These are phyloP conservation scores for Ascaphus truei DNA, from an alignment of 2,113 vertebrate genomes.

Conservation along the genomic window DNA sequence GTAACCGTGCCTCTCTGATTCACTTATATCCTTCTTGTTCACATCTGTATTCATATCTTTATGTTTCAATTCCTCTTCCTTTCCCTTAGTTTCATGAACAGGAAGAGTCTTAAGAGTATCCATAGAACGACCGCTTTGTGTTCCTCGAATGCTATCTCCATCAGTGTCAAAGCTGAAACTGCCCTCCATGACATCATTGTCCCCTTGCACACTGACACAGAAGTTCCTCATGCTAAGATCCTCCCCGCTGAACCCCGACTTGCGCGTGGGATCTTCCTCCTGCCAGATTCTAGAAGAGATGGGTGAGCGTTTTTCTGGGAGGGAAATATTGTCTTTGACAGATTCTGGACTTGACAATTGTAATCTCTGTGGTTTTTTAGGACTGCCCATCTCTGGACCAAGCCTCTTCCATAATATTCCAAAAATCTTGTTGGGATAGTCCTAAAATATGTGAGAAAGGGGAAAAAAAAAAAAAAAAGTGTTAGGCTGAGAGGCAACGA, in stretches of 20 bases:
- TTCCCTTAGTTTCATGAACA: background rate
- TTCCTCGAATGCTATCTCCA: background rate
- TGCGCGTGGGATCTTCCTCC: slow-evolving; percentile 20
- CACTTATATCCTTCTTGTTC: background rate
- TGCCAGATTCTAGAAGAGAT: slow-evolving; percentile 35
- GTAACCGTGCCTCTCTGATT: background rate
- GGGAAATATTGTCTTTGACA: background rate
- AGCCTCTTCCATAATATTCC: slow-evolving; percentile 49
- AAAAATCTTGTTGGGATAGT: background rate
- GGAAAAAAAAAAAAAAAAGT: background rate
- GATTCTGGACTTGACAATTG: slow-evolving; percentile 46
- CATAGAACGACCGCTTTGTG: slow-evolving; percentile 1
- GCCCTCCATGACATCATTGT: slow-evolving; percentile 32
- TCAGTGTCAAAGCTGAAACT: slow-evolving; percentile 21
- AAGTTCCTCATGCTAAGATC: slow-evolving; percentile 58
- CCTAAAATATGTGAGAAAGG: slow-evolving; percentile 56
- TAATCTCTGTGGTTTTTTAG: slow-evolving; percentile 56
- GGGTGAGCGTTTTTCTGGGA: background rate
- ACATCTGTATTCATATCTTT: background rate
- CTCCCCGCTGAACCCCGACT: slow-evolving; percentile 25
- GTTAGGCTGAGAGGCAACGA: background rate
- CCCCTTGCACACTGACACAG: slow-evolving; percentile 37
- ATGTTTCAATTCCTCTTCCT: background rate
- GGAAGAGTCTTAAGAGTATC: background rate
- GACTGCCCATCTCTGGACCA: slow-evolving; percentile 48